These are phyloP conservation scores for Oreohelix idahoensis DNA, from an alignment of 1,140 invertebrate species.

Conservation along the genomic window DNA sequence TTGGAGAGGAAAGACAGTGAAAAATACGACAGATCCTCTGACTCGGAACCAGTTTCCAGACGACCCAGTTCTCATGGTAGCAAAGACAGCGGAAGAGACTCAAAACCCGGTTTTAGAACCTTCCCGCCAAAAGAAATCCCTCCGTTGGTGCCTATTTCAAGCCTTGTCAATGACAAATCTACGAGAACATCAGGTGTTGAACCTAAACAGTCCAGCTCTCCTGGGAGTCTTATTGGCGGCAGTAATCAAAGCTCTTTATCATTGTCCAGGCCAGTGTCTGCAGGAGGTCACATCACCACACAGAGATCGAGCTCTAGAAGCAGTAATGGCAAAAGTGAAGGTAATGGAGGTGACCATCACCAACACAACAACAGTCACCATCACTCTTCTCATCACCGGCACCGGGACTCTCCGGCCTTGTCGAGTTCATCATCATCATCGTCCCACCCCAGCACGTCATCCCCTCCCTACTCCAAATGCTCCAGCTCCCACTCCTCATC, in stretches of 20 bases:
- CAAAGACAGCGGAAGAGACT: slow-evolving; percentile 56
- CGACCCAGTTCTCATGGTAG: slow-evolving; percentile 36
- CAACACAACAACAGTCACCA: slow-evolving; percentile 44
- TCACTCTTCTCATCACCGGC: slow-evolving; percentile 33
- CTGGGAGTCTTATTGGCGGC: not conserved
- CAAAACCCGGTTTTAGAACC: slow-evolving; percentile 66
- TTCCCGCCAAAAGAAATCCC: slow-evolving; percentile 68
- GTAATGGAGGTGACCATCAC: slow-evolving; percentile 33
- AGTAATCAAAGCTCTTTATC: not conserved
- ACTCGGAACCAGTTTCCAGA: slow-evolving; percentile 52
- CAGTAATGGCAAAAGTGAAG: slow-evolving; percentile 38
- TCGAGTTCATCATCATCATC: slow-evolving; percentile 65
- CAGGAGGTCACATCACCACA: slow-evolving; percentile 19
- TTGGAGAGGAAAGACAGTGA: slow-evolving; percentile 63
- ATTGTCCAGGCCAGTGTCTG: slow-evolving; percentile 50
- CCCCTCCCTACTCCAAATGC: slow-evolving; percentile 22
- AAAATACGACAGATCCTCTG: slow-evolving; percentile 56
- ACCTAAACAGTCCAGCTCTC: slow-evolving; percentile 12
- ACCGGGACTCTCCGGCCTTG: slow-evolving; percentile 69
- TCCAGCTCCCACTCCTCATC: slow-evolving; percentile 38
- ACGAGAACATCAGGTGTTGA: slow-evolving; percentile 32
- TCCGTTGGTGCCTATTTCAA: slow-evolving; percentile 61
- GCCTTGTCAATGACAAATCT: not conserved
- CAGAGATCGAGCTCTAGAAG: slow-evolving; percentile 55
- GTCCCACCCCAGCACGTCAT: slow-evolving; percentile 23